A percentile compares a stretch with the other conserved stretches of the same genome.
Conservation (phyloP, 1,140 invertebrate genomes). For the Drosophila kepulauana region DNA sequence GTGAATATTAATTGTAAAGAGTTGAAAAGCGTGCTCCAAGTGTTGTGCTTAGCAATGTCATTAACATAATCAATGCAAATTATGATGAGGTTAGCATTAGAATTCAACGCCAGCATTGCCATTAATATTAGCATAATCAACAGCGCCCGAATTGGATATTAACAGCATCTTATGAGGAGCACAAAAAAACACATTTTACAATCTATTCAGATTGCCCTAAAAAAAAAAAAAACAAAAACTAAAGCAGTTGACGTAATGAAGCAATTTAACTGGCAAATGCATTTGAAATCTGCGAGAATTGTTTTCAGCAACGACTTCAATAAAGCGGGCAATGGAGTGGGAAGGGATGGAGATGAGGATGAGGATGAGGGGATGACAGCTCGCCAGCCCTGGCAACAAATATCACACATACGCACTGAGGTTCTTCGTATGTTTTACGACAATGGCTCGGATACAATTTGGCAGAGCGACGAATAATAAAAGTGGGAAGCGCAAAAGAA, state of each 20-base stretch:
- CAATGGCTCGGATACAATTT: constrained; percentile 79
- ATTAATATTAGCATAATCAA: constrained; percentile 2
- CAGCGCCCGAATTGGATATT: not conserved
- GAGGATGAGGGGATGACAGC: not conserved
- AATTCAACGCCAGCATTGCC: not conserved
- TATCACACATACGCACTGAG: constrained; percentile 71
- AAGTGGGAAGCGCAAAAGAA: constrained; percentile 36
- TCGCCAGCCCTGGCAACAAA: constrained; percentile 48
- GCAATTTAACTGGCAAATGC: constrained; percentile 1
- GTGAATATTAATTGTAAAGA: no score
- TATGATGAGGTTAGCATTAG: not conserved
- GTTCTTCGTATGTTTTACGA: constrained; percentile 72
- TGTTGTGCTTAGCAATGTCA: not conserved
- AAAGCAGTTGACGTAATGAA: not conserved
- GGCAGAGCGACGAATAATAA: constrained; percentile 73
- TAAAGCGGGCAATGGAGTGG: not conserved
- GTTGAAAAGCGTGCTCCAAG: no score
- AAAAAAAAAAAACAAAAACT: no score
- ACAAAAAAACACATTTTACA: not conserved
- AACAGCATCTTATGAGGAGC: not conserved
- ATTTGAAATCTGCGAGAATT: not conserved
- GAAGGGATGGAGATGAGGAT: not conserved
- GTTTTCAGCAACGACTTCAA: not conserved
- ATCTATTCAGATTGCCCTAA: not conserved
- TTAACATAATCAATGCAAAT: not conserved